Evolutionary conservation across 2,888 invertebrate species (phyloP).

Genomic region (Agonopterix subpropinquella): DNA sequence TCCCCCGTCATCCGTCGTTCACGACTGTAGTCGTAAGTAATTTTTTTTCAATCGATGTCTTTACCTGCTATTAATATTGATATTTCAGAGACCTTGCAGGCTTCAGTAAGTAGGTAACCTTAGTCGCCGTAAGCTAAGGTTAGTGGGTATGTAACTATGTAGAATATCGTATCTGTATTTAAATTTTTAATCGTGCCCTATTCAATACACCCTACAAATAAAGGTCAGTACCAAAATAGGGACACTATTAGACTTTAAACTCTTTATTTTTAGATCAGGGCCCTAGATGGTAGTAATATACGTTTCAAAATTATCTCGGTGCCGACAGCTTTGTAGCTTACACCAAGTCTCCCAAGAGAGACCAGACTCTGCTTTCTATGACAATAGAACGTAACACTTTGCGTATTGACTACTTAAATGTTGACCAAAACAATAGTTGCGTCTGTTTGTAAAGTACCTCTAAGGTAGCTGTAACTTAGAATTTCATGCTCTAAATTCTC

Average conservation of each 20-base stretch:
- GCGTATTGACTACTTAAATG: neutral
- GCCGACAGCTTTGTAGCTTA: neutral
- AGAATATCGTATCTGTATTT: neutral
- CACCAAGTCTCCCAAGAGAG: slow-evolving; percentile 1
- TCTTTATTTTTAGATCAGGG: neutral
- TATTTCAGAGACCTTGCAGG: no score
- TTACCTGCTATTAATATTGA: no score
- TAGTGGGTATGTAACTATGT: no score
- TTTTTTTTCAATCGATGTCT: no score
- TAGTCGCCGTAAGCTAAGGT: no score
- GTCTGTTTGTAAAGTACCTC: no score
- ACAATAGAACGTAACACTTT: neutral
- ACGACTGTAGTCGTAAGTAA: no score
- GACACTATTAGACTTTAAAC: neutral
- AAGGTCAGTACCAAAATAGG: neutral
- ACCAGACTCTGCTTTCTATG: neutral
- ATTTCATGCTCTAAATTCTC: no score
- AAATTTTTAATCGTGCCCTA: neutral
- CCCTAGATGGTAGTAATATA: neutral
- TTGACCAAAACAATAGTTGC: no score
- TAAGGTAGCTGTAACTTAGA: no score
- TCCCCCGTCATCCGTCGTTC: no score
- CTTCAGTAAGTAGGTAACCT: no score
- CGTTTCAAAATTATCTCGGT: neutral
- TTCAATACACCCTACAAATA: neutral